Base-by-base conservation (phyloP, 2,113 vertebrate species). In the Aphelocoma coerulescens region DNA sequence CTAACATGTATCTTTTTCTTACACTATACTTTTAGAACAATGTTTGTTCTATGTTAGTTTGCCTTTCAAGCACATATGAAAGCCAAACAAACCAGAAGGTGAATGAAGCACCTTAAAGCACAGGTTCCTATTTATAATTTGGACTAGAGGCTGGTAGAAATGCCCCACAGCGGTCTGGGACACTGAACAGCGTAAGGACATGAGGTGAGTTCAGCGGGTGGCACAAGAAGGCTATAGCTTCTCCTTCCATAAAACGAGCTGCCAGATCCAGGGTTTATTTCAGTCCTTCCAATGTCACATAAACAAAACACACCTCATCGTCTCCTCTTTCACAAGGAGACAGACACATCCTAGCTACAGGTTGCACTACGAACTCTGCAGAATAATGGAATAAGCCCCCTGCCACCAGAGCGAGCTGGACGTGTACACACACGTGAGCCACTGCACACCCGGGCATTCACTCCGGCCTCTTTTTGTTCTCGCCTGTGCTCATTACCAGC, bases 391-490 rank as follows among this genome's bases (percentile, higher is more conserved):
- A 10, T 44, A 3, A 91, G 32, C 37, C 57, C 78, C 18, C n/a
- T 10, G 41, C 61, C 78, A 0, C 7, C 3, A 1, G 24, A 32
- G 48, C 66, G 17, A 24, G 35, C 57, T 1, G 77, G 43, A 12
- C 5, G 3, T 0, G 4, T 0, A 1, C 0, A 4, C 0, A 21
- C 82, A 26, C 62, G 39, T 7, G 74, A 59, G 68, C 28, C 33
- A 7, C 1, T 0, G n/a, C 76, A 16, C 0, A n/a, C 6, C 15
- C 59, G 4, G 18, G 52, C 80, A 16, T 8, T 3, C 55, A 2
- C 43, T 57, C 22, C 32, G 41, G 71, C 22, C 32, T 23, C n/a
- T 72, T 82, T 88, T 55, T 62, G 71, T 88, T 73, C 71, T 94
- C 55, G 17, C 74, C 78, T 3, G 0, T 0, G 43, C 85, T 44